Evolutionary conservation across 2,113 vertebrate species (phyloP).

Genomic region (Dicerorhinus sumatrensis): DNA sequence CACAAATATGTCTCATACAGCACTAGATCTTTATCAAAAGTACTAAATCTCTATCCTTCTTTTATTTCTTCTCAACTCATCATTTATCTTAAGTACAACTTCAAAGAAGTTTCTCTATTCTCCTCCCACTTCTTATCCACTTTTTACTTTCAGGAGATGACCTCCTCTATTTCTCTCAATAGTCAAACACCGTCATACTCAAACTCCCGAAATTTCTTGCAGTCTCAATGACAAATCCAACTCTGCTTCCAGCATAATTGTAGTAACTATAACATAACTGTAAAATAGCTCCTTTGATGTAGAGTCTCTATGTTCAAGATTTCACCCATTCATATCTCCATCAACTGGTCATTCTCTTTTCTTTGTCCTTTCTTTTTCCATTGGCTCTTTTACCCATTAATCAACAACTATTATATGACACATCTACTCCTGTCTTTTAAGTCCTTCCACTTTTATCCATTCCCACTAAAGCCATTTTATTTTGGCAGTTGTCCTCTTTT

Average conservation of each 20-base stretch:
- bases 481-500: not conserved
- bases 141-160: not conserved
- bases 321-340: not conserved
- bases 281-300: not conserved
- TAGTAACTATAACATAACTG: not conserved
- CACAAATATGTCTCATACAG: not conserved
- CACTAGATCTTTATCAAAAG: not conserved
- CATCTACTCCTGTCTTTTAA: not conserved
- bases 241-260: not conserved
- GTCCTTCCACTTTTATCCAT: not conserved
- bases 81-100: not conserved
- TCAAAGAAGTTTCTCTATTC: not conserved
- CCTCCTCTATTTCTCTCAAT: not conserved
- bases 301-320: not conserved
- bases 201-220: not conserved
- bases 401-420: not conserved
- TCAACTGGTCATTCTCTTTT: not conserved
- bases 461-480: not conserved
- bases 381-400: not conserved
- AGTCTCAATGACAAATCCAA: not conserved
- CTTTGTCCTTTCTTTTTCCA: not conserved
- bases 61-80: not conserved
- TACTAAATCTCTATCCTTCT: not conserved
- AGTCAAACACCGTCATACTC: not conserved
- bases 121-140: not conserved